These are phyloP conservation scores for Selene dorsalis DNA, from an alignment of 2,797 vertebrate species.

Conservation along the genomic window DNA sequence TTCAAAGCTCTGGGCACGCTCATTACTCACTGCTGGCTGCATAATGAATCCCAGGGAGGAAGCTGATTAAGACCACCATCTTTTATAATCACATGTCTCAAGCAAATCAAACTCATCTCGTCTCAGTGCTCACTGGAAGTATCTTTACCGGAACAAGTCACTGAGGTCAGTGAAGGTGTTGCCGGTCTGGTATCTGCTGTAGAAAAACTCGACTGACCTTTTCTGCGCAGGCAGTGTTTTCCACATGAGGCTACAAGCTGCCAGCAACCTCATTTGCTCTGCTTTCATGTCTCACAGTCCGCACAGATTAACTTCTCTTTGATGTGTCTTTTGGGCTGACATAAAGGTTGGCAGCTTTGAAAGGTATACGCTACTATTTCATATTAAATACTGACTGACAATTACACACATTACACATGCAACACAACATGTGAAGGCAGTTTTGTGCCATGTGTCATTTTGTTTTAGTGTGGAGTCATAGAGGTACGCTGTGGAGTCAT, in stretches of 20 bases:
- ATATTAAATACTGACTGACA: slow-evolving; percentile 42
- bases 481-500: too few species aligned
- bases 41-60: slow-evolving; percentile 86
- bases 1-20: slow-evolving; percentile 86
- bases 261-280: slow-evolving; percentile 46
- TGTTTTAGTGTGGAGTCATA: too few species aligned
- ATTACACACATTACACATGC: slow-evolving; percentile 4
- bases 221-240: slow-evolving; percentile 11
- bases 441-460: not conserved
- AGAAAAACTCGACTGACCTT: slow-evolving; percentile 52
- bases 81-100: slow-evolving; percentile 65
- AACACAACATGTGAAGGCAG: not conserved
- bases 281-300: slow-evolving; percentile 60
- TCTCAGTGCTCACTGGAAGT: slow-evolving; percentile 22
- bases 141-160: slow-evolving; percentile 20
- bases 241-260: slow-evolving; percentile 21
- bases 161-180: not conserved
- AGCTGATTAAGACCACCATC: slow-evolving; percentile 79
- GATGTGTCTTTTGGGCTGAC: slow-evolving; percentile 52
- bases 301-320: slow-evolving; percentile 61
- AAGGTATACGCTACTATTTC: slow-evolving; percentile 6
- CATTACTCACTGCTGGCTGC: slow-evolving; percentile 83
- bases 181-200: not conserved
- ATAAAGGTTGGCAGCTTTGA: slow-evolving; percentile 53
- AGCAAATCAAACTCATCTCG: slow-evolving; percentile 37